phyloP scores from a whole-genome alignment of 2,888 invertebrate species.

The Athetis lepigone region DNA sequence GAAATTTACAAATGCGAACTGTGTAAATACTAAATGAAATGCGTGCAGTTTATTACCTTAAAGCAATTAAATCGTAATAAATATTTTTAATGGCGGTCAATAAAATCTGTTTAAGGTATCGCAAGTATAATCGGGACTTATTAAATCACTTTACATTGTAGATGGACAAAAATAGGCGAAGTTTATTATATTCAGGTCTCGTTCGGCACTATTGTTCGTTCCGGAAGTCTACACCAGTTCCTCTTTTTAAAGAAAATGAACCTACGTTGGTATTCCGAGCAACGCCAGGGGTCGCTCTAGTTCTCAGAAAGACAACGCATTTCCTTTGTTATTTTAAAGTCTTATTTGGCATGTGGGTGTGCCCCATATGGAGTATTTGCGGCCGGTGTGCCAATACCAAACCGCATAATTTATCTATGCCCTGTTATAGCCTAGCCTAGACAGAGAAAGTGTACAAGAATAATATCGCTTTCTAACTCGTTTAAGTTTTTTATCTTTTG shows the following conservation, averaged over 20 bases:
- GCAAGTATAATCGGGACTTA: slow-evolving; percentile 47
- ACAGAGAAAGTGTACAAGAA: slow-evolving; percentile 57
- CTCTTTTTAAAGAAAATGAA: slow-evolving; percentile 63
- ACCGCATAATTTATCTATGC: slow-evolving; percentile 39
- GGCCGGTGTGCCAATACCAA: slow-evolving; percentile 22
- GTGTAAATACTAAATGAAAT: slow-evolving; percentile 21
- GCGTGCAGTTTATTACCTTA: slow-evolving; percentile 23
- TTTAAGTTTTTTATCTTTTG: slow-evolving; percentile 48
- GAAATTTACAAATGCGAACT: slow-evolving; percentile 36
- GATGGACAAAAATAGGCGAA: slow-evolving; percentile 46
- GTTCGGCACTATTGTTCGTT: slow-evolving; percentile 65
- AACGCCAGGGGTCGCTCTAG: slow-evolving; percentile 51
- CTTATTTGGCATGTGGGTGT: slow-evolving; percentile 43
- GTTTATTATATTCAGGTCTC: slow-evolving; percentile 56
- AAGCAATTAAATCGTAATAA: slow-evolving; percentile 46
- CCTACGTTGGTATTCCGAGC: slow-evolving; percentile 60
- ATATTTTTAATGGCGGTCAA: slow-evolving; percentile 43
- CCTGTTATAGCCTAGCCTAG: slow-evolving; percentile 44
- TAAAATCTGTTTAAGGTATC: slow-evolving; percentile 53
- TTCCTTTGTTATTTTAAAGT: slow-evolving; percentile 61
- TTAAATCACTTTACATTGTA: slow-evolving; percentile 54
- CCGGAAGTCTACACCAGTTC: slow-evolving; percentile 70
- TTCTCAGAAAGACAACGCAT: slow-evolving; percentile 69
- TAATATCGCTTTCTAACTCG: slow-evolving; percentile 51
- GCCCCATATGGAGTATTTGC: slow-evolving; percentile 47